Evolutionary conservation across 2,888 invertebrate species (phyloP), one percentile per base, ranked within the genome.

Genomic region (Troides oblongomaculatus): DNA sequence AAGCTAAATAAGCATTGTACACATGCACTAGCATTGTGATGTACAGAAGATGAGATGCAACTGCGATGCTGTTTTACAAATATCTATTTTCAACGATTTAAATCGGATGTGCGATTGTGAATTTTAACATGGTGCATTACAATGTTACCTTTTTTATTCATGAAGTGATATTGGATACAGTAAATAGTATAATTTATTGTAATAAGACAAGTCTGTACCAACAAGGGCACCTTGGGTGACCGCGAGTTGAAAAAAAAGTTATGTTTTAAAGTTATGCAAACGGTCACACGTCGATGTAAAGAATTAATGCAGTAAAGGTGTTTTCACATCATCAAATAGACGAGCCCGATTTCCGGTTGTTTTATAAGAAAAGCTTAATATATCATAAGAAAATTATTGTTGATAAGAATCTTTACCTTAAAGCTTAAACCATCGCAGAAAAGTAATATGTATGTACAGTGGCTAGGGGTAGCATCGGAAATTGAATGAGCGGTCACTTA

Each of bases 251-350:
- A 53, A n/a, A 53, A 50, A 30, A 61, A 21, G 21, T 21, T 21
- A 21, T 21, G 1, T 21, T 21, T 1, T 21, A 21, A 43, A 74
- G 95, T 94, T 12, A 53, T 53, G 18, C n/a, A 53, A n/a, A 53
- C 53, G 53, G n/a, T 53, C 53, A 53, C 53, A n/a, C 18, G 53
- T 53, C 53, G n/a, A n/a, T n/a, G n/a, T n/a, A 53, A n/a, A n/a
- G 53, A n/a, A 53, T 53, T 6, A 53, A 53, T 53, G 5, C 18
- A 53, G n/a, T 53, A 53, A 53, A 53, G 53, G n/a, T n/a, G 14
- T n/a, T 53, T 6, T 53, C 53, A 53, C 53, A 53, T 53, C n/a
- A n/a, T 12, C 10, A 18, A n/a, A 7, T 0, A 53, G 7, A 53
- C 46, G 3, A 46, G 39, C 39, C 7, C 39, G 10, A 14, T 46